Evolutionary conservation across 2,888 invertebrate genomes (phyloP), one percentile per base, ranked within the genome.

Genomic region (Ischnus inquisitorius): DNA sequence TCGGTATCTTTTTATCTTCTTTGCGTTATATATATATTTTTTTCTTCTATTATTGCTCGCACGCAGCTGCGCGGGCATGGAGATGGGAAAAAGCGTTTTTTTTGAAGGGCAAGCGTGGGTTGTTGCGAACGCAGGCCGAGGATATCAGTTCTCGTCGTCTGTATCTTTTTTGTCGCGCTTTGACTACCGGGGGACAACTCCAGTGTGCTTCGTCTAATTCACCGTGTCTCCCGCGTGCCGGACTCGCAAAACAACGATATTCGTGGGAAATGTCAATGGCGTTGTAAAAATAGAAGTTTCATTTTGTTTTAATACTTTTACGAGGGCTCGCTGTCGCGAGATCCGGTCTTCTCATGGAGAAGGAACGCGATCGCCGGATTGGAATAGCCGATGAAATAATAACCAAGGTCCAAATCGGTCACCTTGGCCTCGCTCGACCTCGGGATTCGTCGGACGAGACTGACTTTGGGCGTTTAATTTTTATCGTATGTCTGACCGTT

Each of bases 71-170:
- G 88, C 81, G 85, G 85, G 87, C 87, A 87, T 79, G 83, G 88
- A 84, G 80, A 77, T 82, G 84, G 77, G 79, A 34, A 83, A 75
- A 69, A 57, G 25, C 60, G 62, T 68, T 39, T 51, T 34, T 78
- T 84, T 84, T 88, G 89, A 90, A 90, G 89, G 90, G 87, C 89
- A 89, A 76, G 86, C 90, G 90, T 90, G 86, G 90, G 41, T 75
- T 64, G 82, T 22, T 71, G 2, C 64, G 39, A 34, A 79, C 79
- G 71, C 81, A 69, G 57, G 48, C 54, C 76, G 79, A 82, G 54
- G 60, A 54, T 54, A 43, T 83, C 60, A 62, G 41, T 25, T 19
- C 51, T 41, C 43, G 28, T 64, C 57, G 62, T 39, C 46, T 19
- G 22, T 65, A 14, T 28, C 57, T 60, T 79, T 68, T 46, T 41